phyloP scores from a whole-genome alignment of 2,797 vertebrate species.

The Chromobotia macracanthus region DNA sequence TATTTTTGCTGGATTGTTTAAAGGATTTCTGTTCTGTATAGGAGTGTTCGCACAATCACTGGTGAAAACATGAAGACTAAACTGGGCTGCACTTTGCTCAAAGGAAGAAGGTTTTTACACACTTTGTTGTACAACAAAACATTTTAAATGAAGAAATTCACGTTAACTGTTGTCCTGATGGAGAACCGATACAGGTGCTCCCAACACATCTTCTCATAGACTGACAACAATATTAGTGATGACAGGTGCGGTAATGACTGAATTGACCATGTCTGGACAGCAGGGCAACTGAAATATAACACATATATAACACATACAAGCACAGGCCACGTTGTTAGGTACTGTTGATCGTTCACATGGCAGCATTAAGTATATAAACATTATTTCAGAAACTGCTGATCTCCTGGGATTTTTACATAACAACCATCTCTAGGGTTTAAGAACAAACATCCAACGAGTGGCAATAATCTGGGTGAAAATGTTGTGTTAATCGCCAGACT shows the following conservation, averaged over 20 bases:
- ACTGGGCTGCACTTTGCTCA: conserved; percentile 36
- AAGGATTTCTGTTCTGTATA: no score
- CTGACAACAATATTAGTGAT: no score
- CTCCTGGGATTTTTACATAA: not conserved
- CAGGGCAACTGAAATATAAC: not conserved
- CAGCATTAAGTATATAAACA: not conserved
- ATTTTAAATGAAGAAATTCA: not conserved
- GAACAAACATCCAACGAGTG: no score
- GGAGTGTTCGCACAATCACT: no score
- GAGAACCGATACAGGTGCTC: not conserved
- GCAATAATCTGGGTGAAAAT: no score
- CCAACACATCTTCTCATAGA: not conserved
- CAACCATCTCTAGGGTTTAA: no score
- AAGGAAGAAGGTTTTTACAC: not conserved
- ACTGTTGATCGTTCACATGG: no score
- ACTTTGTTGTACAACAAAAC: not conserved
- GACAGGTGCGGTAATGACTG: no score
- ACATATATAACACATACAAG: no score
- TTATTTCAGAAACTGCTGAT: not conserved
- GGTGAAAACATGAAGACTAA: conserved; percentile 30
- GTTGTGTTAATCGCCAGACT: no score
- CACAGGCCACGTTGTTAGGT: no score
- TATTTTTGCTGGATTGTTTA: not conserved
- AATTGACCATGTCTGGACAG: no score
- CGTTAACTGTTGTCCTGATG: not conserved